Evolutionary conservation across 2,113 vertebrate genomes (phyloP).

Genomic region (Emberiza fucata): DNA sequence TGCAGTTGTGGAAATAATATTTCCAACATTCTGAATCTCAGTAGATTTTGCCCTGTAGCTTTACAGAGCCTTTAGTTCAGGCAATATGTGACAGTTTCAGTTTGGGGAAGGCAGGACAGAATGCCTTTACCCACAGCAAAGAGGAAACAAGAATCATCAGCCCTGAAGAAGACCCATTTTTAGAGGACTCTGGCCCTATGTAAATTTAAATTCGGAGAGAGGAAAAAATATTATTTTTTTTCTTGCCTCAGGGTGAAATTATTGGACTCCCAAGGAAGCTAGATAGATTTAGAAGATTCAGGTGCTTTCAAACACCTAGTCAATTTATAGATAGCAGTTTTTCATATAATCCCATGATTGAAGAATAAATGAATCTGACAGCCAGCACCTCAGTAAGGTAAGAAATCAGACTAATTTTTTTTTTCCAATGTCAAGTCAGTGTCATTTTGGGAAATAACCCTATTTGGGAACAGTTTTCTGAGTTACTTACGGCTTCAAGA

Average conservation of each 20-base stretch:
- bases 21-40: neutral
- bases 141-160: neutral
- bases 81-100: neutral
- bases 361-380: neutral
- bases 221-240: neutral
- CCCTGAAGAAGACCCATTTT: neutral
- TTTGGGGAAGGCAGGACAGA: neutral
- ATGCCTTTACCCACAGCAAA: neutral
- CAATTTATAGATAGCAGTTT: slow-evolving; percentile 38
- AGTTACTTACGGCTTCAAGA: neutral
- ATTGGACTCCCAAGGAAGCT: neutral
- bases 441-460: neutral
- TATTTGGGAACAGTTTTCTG: neutral
- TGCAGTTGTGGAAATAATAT: neutral
- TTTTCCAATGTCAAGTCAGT: neutral
- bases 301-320: slow-evolving; percentile 2
- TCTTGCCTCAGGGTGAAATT: slow-evolving; percentile 4
- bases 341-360: slow-evolving; percentile 10
- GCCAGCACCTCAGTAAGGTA: neutral
- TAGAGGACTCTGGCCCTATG: neutral
- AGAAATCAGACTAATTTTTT: neutral
- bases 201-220: neutral
- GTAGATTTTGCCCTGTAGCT: neutral
- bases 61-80: neutral
- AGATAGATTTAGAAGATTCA: slow-evolving; percentile 3